Evolutionary conservation across 2,888 invertebrate species (phyloP).

Genomic region (Pammene fasciana): DNA sequence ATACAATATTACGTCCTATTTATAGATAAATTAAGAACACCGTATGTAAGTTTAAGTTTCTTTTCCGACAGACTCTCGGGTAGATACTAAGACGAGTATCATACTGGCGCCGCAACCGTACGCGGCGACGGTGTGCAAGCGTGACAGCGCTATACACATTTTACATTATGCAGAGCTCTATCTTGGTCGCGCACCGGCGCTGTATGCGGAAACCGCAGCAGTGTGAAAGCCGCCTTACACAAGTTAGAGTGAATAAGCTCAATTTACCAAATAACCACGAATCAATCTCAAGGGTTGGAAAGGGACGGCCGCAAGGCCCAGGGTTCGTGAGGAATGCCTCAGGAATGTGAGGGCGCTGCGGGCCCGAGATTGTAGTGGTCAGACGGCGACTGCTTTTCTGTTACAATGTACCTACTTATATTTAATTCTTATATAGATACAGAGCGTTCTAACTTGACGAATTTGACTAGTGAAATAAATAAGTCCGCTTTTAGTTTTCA

Average conservation of each 20-base stretch:
- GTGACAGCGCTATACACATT: too few species aligned
- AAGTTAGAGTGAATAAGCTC: conserved; percentile 8
- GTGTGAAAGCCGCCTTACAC: neutral
- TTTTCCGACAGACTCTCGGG: too few species aligned
- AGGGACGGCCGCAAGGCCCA: conserved; percentile 55
- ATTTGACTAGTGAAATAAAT: neutral
- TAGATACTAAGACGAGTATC: too few species aligned
- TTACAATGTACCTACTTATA: neutral
- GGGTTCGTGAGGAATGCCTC: conserved; percentile 66
- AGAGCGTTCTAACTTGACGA: neutral
- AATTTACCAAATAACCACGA: conserved; percentile 12
- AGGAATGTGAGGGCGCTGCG: conserved; percentile 65
- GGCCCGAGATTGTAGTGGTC: conserved; percentile 77
- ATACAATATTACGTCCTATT: too few species aligned
- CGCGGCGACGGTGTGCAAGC: too few species aligned
- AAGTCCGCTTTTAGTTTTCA: neutral
- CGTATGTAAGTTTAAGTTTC: too few species aligned
- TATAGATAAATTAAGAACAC: too few species aligned
- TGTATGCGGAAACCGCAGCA: too few species aligned
- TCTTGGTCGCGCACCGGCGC: too few species aligned
- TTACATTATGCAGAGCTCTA: too few species aligned
- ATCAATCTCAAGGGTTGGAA: conserved; percentile 48
- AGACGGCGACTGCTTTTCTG: conserved; percentile 43
- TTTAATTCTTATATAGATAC: neutral
- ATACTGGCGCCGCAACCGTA: too few species aligned